Conservation (phyloP, 2,888 invertebrate genomes). For the Zeuzera pyrina region DNA sequence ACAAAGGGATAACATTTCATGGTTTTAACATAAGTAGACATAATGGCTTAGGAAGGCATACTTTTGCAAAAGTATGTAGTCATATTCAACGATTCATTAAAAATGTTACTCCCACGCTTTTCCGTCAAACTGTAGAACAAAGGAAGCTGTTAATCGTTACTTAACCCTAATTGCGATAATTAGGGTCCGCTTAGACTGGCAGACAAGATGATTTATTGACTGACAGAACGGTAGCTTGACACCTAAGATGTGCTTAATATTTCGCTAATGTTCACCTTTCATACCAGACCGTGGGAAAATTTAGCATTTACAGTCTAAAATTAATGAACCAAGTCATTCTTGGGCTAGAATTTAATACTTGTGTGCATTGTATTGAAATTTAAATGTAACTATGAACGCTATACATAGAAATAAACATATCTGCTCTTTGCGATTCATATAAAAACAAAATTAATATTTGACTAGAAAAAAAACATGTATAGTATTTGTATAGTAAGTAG, state of each 20-base stretch:
- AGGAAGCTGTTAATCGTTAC: slow-evolving; percentile 53
- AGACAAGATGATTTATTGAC: slow-evolving; percentile 64
- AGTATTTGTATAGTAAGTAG: too few species aligned
- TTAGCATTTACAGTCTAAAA: slow-evolving; percentile 24
- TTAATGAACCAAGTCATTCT: slow-evolving; percentile 30
- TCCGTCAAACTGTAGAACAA: slow-evolving; percentile 43
- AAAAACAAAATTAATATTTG: too few species aligned
- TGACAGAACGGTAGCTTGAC: slow-evolving; percentile 12
- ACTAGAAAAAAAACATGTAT: too few species aligned
- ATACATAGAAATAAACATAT: too few species aligned
- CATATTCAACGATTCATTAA: slow-evolving; percentile 1
- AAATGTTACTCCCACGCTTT: slow-evolving; percentile 50
- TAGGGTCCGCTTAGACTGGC: slow-evolving; percentile 42
- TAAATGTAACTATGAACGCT: too few species aligned
- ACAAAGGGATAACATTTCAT: too few species aligned
- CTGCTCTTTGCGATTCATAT: too few species aligned
- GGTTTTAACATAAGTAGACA: too few species aligned
- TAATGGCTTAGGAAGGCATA: too few species aligned
- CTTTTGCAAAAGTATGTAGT: not conserved
- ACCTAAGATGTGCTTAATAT: slow-evolving; percentile 22
- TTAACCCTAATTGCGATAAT: slow-evolving; percentile 69
- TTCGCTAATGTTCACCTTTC: slow-evolving; percentile 37
- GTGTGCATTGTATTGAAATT: too few species aligned
- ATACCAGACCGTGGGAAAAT: slow-evolving; percentile 42
- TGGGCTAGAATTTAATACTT: too few species aligned